Evolutionary conservation across 2,888 invertebrate genomes (phyloP).

Genomic region (Polia nebulosa): DNA sequence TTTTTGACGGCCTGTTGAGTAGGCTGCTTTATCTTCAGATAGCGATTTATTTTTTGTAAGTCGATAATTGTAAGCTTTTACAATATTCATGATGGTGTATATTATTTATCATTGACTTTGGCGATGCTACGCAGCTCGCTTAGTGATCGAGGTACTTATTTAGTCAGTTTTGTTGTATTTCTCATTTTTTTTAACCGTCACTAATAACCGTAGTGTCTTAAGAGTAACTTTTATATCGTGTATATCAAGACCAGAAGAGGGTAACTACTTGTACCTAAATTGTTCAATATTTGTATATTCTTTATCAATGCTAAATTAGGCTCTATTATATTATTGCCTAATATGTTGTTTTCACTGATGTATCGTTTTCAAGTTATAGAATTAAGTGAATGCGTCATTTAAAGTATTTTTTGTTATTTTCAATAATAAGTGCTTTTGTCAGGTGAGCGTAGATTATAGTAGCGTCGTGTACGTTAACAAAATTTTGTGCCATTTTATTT

Average conservation of each 20-base stretch:
- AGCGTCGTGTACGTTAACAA: constrained; percentile 78
- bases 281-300: constrained; percentile 61
- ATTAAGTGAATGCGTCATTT: constrained; percentile 34
- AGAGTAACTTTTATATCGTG: constrained; percentile 62
- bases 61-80: constrained; percentile 74
- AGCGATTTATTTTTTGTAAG: constrained; percentile 76
- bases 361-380: constrained; percentile 35
- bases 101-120: constrained; percentile 58
- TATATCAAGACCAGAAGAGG: constrained; percentile 55
- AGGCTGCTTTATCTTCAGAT: constrained; percentile 69
- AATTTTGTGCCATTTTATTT: constrained; percentile 87
- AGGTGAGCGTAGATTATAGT: constrained; percentile 61
- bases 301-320: constrained; percentile 41
- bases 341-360: constrained; percentile 40
- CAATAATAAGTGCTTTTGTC: constrained; percentile 59
- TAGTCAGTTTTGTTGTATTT: constrained; percentile 65
- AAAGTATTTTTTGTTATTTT: constrained; percentile 48
- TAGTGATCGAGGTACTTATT: constrained; percentile 65
- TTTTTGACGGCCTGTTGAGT: constrained; percentile 32
- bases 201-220: constrained; percentile 57
- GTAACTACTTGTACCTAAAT: constrained; percentile 69
- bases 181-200: constrained; percentile 47
- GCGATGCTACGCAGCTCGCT: constrained; percentile 49
- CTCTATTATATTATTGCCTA: constrained; percentile 39
- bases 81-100: constrained; percentile 63